Evolutionary conservation across 2,113 vertebrate species (phyloP).

Genomic region (Zapornia atra): DNA sequence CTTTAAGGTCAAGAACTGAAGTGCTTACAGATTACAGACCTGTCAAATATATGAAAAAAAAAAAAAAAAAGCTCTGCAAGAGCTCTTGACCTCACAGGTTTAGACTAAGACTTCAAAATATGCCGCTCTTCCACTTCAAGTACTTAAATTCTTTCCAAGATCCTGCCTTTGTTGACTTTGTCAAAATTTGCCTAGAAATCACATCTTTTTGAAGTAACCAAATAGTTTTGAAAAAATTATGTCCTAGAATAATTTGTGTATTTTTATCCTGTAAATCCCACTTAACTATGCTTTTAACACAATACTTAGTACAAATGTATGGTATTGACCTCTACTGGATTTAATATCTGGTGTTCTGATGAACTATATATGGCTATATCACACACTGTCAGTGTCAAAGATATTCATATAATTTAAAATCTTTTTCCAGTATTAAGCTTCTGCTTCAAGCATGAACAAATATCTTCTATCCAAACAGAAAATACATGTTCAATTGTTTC

Average conservation of each 20-base stretch:
- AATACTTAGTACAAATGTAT: not conserved
- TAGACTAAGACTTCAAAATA: conserved; percentile 57
- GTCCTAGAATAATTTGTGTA: not conserved
- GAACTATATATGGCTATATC: not conserved
- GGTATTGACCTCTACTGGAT: not conserved
- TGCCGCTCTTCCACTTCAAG: conserved; percentile 9
- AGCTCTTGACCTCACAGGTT: conserved; percentile 36
- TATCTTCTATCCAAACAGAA: not conserved
- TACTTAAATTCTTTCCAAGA: not conserved
- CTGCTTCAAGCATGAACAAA: not conserved
- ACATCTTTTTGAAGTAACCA: not conserved
- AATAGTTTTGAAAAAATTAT: not conserved
- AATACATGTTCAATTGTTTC: not conserved
- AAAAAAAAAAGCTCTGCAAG: conserved; percentile 43
- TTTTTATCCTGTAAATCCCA: not conserved
- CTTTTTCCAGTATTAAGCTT: not conserved
- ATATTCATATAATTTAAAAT: not conserved
- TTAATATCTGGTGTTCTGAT: not conserved
- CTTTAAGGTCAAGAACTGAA: conserved; percentile 58
- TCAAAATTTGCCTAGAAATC: not conserved
- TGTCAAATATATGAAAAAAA: not conserved
- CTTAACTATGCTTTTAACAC: not conserved
- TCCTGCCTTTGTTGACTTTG: not conserved
- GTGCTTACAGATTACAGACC: conserved; percentile 58
- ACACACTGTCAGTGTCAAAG: not conserved